Evolutionary conservation across 2,888 invertebrate species (phyloP), one percentile per base, ranked within the genome.

Genomic region (Cataglyphis livida): DNA sequence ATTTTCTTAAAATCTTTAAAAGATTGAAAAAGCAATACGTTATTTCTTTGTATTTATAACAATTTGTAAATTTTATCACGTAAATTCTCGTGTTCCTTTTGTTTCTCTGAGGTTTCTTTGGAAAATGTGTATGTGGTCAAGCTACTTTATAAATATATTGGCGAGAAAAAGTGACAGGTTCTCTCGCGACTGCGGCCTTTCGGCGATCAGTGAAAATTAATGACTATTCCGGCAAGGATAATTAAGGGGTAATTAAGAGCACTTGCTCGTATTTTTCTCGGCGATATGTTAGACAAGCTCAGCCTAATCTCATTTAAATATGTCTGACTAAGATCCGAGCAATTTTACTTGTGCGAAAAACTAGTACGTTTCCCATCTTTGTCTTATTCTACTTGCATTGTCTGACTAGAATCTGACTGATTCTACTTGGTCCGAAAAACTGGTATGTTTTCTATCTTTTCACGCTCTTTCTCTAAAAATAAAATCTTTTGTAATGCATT

Each of bases 231-330:
- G 74, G 74, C 82, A 84, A 84, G 84, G 88, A 88, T 90, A 90
- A 89, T 90, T 87, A 89, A 90, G 85, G 76, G 82, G 85, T 90
- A 89, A 90, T 90, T 90, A 90, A 88, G 88, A 85, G 82, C 79
- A 75, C 83, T 76, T 70, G 83, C 85, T 79, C 68, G 81, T 78
- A 83, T 87, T 89, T 86, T 86, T 88, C 87, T 64, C 73, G 51
- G 78, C 75, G 73, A 70, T 71, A 79, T 81, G 86, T 86, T 79
- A 73, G 79, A 75, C 78, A 61, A 64, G 68, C 74, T 57, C 79
- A 64, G 68, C 48, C 71, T 71, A 76, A 79, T 79, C 74, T 38
- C 59, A 64, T 62, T 76, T 70, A 68, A 66, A 62, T 71, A 41
- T 73, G 71, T 66, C 79, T 28, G 54, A 65, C 38, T 65, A 65